Percentiles rank a stretch among this genome's conserved stretches.
phyloP scores from a whole-genome alignment of 1,140 invertebrate species.

The Drosophila guanche region DNA sequence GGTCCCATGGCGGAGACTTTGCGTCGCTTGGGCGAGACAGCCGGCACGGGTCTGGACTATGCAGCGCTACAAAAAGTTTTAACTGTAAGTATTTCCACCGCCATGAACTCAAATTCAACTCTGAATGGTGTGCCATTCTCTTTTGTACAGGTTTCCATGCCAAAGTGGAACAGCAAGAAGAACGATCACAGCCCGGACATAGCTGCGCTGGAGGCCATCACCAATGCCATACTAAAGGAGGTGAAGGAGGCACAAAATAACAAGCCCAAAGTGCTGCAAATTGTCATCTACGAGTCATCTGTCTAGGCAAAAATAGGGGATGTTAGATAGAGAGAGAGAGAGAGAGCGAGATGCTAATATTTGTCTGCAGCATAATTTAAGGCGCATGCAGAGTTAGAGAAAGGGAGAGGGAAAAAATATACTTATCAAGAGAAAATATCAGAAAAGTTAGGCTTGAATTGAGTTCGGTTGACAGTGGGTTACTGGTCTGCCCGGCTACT shows the following conservation, averaged over 20 bases:
- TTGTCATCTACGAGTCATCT: constrained; percentile 93
- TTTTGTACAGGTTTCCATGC: constrained; percentile 84
- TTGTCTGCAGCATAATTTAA: constrained; percentile 29
- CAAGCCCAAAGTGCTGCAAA: constrained; percentile 89
- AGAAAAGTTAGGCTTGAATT: constrained; percentile 50
- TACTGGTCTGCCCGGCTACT: not conserved
- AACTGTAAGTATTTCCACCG: constrained; percentile 83
- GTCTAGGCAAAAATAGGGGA: constrained; percentile 84
- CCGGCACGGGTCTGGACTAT: constrained; percentile 87
- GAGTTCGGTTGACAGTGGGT: constrained; percentile 24
- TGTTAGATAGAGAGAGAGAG: not conserved
- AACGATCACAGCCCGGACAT: constrained; percentile 86
- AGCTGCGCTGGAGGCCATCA: constrained; percentile 89
- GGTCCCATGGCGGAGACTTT: constrained; percentile 92
- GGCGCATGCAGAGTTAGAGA: not conserved
- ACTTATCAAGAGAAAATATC: constrained; percentile 42
- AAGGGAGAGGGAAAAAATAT: constrained; percentile 15
- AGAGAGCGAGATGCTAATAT: constrained; percentile 15
- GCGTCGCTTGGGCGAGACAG: constrained; percentile 89
- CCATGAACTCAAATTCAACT: not conserved
- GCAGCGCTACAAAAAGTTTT: constrained; percentile 87
- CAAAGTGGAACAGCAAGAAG: constrained; percentile 83
- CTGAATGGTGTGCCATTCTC: not conserved
- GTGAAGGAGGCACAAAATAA: constrained; percentile 83
- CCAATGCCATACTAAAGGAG: constrained; percentile 87